These are phyloP conservation scores for Petrocephalus microphthalmus DNA, from an alignment of 2,113 vertebrate species.

Conservation along the genomic window DNA sequence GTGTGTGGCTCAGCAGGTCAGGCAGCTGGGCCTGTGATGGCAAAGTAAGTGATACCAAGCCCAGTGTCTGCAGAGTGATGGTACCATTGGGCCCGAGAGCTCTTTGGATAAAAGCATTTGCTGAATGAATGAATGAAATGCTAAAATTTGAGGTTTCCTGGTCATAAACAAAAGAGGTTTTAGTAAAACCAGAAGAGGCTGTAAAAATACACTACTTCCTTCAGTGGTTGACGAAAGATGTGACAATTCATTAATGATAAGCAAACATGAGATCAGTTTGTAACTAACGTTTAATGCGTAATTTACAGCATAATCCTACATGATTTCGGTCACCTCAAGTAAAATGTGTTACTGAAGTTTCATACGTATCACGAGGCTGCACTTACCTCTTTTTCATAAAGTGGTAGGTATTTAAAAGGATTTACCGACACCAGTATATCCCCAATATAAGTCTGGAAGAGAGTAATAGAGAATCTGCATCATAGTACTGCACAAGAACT, in stretches of 20 bases:
- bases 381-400: constrained; percentile 49
- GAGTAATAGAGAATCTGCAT: not conserved
- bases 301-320: too few relatives aligned
- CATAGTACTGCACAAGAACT: not conserved
- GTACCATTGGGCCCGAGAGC: not conserved
- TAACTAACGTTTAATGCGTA: too few relatives aligned
- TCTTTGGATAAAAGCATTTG: not conserved
- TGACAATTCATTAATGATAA: too few relatives aligned
- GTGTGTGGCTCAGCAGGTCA: not conserved
- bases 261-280: too few relatives aligned
- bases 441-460: constrained; percentile 53
- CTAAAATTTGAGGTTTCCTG: not conserved
- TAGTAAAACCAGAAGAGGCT: too few relatives aligned
- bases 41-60: not conserved
- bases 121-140: not conserved
- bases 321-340: too few relatives aligned
- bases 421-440: constrained; percentile 61
- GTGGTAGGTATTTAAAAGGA: constrained; percentile 57
- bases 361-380: not conserved
- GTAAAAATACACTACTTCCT: too few relatives aligned
- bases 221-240: too few relatives aligned
- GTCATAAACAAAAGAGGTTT: not conserved
- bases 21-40: not conserved
- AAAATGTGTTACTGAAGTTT: not conserved
- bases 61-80: not conserved